Conservation (phyloP, 1,140 invertebrate species). For the Lepidurus packardi region DNA sequence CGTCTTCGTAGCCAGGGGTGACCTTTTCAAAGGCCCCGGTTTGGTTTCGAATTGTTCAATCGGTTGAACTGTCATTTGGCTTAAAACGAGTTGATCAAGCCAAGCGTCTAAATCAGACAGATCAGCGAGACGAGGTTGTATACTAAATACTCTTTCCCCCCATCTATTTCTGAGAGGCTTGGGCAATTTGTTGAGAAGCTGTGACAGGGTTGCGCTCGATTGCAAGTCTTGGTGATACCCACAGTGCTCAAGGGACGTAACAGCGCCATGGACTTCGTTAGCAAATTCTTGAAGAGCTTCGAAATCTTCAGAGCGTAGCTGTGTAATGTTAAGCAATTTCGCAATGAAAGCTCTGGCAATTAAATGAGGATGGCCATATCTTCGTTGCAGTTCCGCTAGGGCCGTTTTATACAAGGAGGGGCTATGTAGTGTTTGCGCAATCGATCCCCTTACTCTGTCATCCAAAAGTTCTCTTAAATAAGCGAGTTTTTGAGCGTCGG, state of each 20-base stretch:
- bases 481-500: constrained; percentile 24
- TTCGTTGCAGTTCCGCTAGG: background rate
- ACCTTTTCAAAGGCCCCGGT: background rate
- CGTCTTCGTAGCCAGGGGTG: background rate
- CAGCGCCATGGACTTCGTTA: constrained; percentile 11
- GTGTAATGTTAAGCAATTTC: background rate
- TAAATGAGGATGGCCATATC: constrained; percentile 11
- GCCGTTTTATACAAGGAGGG: constrained; percentile 18
- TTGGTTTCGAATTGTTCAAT: background rate
- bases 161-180: background rate
- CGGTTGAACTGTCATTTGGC: background rate
- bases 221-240: constrained; percentile 8
- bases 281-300: background rate
- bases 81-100: background rate
- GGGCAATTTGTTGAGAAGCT: background rate
- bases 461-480: constrained; percentile 16
- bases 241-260: background rate
- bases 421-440: constrained; percentile 14
- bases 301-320: background rate
- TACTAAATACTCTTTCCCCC: background rate
- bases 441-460: background rate
- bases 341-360: background rate
- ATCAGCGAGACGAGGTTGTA: background rate
- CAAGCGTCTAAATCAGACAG: constrained; percentile 3
- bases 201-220: background rate